Percentiles rank a stretch among this genome's conserved stretches.
Evolutionary conservation across 1,140 invertebrate species (phyloP).

Genomic region (Holcopasites calliopsidis): DNA sequence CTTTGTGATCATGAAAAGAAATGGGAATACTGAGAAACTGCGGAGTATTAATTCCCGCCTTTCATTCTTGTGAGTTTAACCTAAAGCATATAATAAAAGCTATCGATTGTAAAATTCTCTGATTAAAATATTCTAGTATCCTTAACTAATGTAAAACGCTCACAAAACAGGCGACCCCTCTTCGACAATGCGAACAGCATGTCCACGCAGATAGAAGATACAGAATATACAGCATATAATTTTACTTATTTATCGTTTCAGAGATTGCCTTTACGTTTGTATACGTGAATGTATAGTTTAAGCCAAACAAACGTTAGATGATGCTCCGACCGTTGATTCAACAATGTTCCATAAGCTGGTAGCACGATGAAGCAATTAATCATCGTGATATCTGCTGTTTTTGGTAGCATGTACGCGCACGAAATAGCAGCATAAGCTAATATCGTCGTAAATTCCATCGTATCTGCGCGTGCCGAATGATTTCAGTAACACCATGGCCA

Average conservation of each 20-base stretch:
- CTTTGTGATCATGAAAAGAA: too few species aligned
- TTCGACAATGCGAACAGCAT: too few species aligned
- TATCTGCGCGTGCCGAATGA: slow-evolving; percentile 16
- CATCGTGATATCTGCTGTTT: slow-evolving; percentile 28
- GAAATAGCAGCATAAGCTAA: slow-evolving; percentile 13
- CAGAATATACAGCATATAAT: not conserved
- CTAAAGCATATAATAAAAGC: too few species aligned
- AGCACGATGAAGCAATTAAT: slow-evolving; percentile 42
- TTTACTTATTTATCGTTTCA: not conserved
- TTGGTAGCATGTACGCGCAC: slow-evolving; percentile 3
- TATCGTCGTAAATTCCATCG: slow-evolving; percentile 12
- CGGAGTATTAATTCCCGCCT: too few species aligned
- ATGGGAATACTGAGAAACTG: too few species aligned
- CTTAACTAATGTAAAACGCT: too few species aligned
- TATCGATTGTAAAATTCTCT: too few species aligned
- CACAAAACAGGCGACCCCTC: too few species aligned
- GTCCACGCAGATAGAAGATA: too few species aligned
- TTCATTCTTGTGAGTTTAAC: too few species aligned
- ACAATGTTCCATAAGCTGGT: slow-evolving; percentile 20
- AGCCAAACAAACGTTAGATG: slow-evolving; percentile 12
- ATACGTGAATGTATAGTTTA: not conserved
- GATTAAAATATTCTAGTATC: too few species aligned
- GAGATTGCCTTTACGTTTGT: not conserved
- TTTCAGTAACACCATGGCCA: not conserved
- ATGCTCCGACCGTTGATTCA: not conserved